These are phyloP conservation scores for Perca flavescens DNA, from an alignment of 2,113 vertebrate genomes.

Conservation along the genomic window DNA sequence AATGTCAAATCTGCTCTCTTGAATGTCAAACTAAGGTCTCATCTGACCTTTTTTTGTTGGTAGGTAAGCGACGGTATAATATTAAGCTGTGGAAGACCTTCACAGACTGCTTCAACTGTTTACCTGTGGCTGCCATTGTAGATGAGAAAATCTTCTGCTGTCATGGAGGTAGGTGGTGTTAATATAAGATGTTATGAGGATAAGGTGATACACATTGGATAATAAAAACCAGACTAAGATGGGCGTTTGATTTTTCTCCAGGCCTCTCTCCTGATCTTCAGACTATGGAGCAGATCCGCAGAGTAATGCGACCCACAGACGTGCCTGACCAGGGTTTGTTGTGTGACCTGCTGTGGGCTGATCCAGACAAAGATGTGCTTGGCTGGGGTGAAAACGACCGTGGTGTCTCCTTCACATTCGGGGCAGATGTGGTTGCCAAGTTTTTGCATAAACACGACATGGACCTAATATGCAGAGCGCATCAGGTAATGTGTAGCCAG, in stretches of 20 bases:
- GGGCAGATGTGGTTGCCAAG: slow-evolving; percentile 87
- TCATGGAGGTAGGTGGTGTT: slow-evolving; percentile 80
- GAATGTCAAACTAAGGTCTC: background rate
- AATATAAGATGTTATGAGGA: background rate
- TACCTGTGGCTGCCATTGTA: slow-evolving; percentile 87
- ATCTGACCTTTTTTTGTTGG: background rate
- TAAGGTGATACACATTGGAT: background rate
- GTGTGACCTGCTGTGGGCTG: slow-evolving; percentile 96
- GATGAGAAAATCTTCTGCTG: slow-evolving; percentile 89
- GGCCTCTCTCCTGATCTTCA: slow-evolving; percentile 87
- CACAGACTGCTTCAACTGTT: slow-evolving; percentile 88
- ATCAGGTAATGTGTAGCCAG: slow-evolving; percentile 78
- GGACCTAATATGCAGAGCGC: slow-evolving; percentile 89
- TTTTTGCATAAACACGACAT: slow-evolving; percentile 89
- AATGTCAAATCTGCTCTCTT: background rate
- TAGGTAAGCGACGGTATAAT: slow-evolving; percentile 87
- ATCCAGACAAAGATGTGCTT: slow-evolving; percentile 93
- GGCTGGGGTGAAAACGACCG: slow-evolving; percentile 88
- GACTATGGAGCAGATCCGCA: slow-evolving; percentile 91
- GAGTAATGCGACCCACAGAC: slow-evolving; percentile 97
- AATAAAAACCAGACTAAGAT: background rate
- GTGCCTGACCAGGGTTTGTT: slow-evolving; percentile 89
- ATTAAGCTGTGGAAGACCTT: slow-evolving; percentile 89
- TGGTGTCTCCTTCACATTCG: slow-evolving; percentile 87
- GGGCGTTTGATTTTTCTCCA: slow-evolving; percentile 15